Evolutionary conservation across 2,113 vertebrate genomes (phyloP).

Genomic region (Heliornis fulica): DNA sequence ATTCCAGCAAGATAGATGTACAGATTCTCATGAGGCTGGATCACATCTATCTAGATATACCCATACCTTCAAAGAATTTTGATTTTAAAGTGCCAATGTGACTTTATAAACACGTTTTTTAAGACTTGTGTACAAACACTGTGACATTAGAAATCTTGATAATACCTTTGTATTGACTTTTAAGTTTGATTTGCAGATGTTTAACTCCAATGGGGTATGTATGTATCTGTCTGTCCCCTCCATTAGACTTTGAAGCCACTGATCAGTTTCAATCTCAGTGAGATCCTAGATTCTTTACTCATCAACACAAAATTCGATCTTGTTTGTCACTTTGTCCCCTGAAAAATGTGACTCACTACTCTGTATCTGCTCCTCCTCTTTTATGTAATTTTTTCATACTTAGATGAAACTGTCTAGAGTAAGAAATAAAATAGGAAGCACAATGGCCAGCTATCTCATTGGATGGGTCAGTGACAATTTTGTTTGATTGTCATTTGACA

Average conservation of each 20-base stretch:
- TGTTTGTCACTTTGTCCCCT: neutral
- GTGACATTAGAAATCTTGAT: neutral
- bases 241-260: neutral
- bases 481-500: too few species aligned
- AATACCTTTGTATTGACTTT: neutral
- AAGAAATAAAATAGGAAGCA: neutral
- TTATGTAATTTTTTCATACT: neutral
- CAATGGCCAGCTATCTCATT: neutral
- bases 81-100: neutral
- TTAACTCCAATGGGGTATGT: too few species aligned
- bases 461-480: neutral
- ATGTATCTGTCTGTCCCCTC: neutral
- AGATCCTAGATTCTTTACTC: neutral
- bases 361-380: neutral
- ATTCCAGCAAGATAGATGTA: neutral
- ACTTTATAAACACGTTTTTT: neutral
- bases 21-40: neutral
- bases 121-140: neutral
- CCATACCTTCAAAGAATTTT: neutral
- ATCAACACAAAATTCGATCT: neutral
- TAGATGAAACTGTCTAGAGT: neutral
- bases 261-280: neutral
- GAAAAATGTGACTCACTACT: neutral
- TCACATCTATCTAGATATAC: neutral
- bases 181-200: too few species aligned